These are phyloP conservation scores for Sebastes kiyomatsui DNA, from an alignment of 2,797 vertebrate genomes.

Conservation along the genomic window DNA sequence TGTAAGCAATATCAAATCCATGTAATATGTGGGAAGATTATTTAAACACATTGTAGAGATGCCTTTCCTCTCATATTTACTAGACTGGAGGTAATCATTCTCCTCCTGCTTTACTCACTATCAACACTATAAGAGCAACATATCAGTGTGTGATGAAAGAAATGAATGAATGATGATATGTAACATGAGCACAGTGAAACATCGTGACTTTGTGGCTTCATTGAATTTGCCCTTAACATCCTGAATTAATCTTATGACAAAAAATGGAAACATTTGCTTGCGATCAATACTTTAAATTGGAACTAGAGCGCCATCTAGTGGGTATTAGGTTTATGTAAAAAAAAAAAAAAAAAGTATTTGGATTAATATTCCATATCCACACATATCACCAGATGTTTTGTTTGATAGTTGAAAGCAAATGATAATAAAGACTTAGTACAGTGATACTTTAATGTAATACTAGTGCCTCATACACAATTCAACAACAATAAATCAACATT, in stretches of 20 bases:
- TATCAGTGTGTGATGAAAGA: background rate
- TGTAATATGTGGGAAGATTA: background rate
- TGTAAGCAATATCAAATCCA: background rate
- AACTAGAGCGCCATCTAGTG: conserved; percentile 59
- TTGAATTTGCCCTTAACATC: background rate
- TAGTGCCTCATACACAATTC: background rate
- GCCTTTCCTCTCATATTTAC: too few species aligned
- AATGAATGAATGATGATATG: background rate
- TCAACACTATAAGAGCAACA: background rate
- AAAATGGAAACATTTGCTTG: background rate
- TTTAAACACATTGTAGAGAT: background rate
- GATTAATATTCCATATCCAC: background rate
- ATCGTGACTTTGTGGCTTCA: background rate
- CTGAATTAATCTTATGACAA: background rate
- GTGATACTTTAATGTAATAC: background rate
- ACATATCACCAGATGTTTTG: background rate
- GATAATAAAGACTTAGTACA: background rate
- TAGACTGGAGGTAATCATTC: background rate
- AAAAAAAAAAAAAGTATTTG: background rate
- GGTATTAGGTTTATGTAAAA: background rate
- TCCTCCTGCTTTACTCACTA: background rate
- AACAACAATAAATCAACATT: background rate
- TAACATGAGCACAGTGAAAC: background rate
- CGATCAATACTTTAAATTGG: background rate
- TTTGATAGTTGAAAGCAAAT: background rate